These are phyloP conservation scores for Hyaena hyaena DNA, from an alignment of 2,113 vertebrate species.

Conservation along the genomic window DNA sequence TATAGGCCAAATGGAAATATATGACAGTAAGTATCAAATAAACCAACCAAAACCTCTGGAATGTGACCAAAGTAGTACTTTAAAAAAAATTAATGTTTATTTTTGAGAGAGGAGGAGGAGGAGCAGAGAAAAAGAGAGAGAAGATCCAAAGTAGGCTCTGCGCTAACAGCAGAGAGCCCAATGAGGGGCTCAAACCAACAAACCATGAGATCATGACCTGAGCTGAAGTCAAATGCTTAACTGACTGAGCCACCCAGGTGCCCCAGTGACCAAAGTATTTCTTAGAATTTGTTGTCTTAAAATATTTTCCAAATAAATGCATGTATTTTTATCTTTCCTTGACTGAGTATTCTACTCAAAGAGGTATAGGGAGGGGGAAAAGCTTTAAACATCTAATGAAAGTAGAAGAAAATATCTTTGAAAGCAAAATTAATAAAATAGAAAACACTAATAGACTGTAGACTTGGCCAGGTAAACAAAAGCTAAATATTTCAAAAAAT, in stretches of 20 bases:
- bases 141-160: too few species aligned
- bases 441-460: background rate
- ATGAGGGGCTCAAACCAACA: too few species aligned
- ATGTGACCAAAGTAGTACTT: background rate
- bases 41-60: background rate
- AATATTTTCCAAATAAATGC: conserved; percentile 8
- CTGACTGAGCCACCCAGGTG: too few species aligned
- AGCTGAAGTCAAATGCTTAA: too few species aligned
- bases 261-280: background rate
- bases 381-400: background rate
- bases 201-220: too few species aligned
- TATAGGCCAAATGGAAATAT: background rate
- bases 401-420: background rate
- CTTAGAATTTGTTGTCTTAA: background rate
- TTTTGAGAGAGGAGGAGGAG: too few species aligned
- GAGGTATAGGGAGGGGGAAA: background rate
- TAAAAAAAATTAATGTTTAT: too few species aligned
- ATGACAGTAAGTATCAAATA: background rate
- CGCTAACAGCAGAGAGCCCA: too few species aligned
- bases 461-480: background rate
- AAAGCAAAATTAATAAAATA: background rate
- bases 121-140: too few species aligned
- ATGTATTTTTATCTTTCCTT: background rate
- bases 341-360: background rate
- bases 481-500: background rate